phyloP scores from a whole-genome alignment of 2,113 vertebrate genomes.

The Erpornis zantholeuca region DNA sequence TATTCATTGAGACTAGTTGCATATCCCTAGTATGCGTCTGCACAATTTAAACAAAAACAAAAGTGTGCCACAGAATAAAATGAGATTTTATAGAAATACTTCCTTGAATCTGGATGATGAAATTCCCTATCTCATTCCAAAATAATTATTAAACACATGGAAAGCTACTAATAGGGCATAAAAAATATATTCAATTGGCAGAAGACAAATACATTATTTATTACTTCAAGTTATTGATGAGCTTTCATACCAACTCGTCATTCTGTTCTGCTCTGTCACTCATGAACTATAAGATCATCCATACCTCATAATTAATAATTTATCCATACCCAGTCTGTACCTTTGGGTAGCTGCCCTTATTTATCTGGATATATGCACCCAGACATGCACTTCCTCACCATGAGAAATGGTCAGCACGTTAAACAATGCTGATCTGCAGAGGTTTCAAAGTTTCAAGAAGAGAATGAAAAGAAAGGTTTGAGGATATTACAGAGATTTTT shows the following conservation, averaged over 20 bases:
- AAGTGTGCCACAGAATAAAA: not conserved
- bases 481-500: not conserved
- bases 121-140: not conserved
- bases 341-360: not conserved
- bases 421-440: not conserved
- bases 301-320: slow-evolving; percentile 59
- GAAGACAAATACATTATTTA: slow-evolving; percentile 58
- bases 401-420: not conserved
- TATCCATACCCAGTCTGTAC: not conserved
- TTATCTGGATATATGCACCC: not conserved
- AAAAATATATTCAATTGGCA: slow-evolving; percentile 8
- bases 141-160: slow-evolving; percentile 11
- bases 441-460: not conserved
- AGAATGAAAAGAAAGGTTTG: not conserved
- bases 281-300: slow-evolving; percentile 53
- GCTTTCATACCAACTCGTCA: slow-evolving; percentile 33
- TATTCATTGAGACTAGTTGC: slow-evolving; percentile 53
- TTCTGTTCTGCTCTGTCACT: slow-evolving; percentile 55
- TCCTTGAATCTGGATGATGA: not conserved
- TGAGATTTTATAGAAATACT: not conserved
- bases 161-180: not conserved
- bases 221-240: slow-evolving; percentile 60
- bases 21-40: not conserved
- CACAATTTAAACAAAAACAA: slow-evolving; percentile 38
- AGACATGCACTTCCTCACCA: not conserved